Conservation (phyloP, 2,113 vertebrate species). For the Cyprinodon brontotheroides region DNA sequence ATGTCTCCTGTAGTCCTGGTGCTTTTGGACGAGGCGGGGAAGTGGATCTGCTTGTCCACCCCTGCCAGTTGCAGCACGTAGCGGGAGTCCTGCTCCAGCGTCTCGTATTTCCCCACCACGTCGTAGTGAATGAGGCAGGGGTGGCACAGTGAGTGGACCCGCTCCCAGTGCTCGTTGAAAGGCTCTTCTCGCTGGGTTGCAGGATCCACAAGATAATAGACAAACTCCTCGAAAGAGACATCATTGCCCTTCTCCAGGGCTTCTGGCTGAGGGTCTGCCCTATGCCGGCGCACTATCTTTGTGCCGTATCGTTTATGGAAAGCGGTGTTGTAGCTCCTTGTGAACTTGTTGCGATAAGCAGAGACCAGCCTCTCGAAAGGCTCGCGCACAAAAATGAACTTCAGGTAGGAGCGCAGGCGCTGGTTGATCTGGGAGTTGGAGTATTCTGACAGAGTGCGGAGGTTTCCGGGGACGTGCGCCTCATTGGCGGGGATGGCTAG, state of each 20-base stretch:
- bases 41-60: conserved; percentile 79
- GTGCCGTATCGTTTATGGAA: conserved; percentile 93
- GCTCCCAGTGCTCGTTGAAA: conserved; percentile 97
- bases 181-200: conserved; percentile 88
- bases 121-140: conserved; percentile 94
- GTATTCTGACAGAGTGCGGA: conserved; percentile 88
- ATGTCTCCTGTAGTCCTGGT: conserved; percentile 83
- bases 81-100: conserved; percentile 89
- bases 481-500: conserved; percentile 86
- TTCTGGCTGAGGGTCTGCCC: conserved; percentile 76
- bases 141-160: conserved; percentile 91
- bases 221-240: conserved; percentile 92
- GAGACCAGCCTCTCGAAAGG: conserved; percentile 94
- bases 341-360: conserved; percentile 93
- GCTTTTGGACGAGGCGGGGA: conserved; percentile 82
- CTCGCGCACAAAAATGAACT: conserved; percentile 93
- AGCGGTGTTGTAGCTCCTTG: conserved; percentile 88
- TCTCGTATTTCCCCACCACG: conserved; percentile 95
- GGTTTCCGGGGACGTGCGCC: conserved; percentile 85
- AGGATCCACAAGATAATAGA: conserved; percentile 92
- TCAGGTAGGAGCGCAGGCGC: conserved; percentile 90
- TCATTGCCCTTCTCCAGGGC: conserved; percentile 87
- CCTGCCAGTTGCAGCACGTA: conserved; percentile 89
- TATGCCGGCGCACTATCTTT: conserved; percentile 88
- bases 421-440: conserved; percentile 86